A percentile compares a stretch with the other conserved stretches of the same genome.
These are phyloP conservation scores for Lydus trimaculatus DNA, from an alignment of 2,888 invertebrate species.

Conservation along the genomic window DNA sequence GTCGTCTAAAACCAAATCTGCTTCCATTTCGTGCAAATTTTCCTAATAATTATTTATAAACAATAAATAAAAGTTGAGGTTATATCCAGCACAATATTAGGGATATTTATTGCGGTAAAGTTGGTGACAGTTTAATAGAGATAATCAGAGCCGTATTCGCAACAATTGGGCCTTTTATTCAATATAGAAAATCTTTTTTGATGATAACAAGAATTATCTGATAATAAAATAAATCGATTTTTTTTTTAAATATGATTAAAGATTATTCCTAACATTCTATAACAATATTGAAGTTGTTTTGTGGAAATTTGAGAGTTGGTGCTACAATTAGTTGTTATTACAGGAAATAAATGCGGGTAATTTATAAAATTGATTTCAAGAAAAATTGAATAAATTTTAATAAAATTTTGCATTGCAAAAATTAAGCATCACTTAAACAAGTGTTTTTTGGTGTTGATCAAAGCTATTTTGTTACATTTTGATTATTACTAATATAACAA, in stretches of 20 bases:
- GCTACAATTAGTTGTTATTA: not conserved
- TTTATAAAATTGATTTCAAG: constrained; percentile 25
- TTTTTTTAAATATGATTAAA: too few species aligned
- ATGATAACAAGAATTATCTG: too few species aligned
- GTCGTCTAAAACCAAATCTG: constrained; percentile 49
- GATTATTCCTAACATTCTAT: too few species aligned
- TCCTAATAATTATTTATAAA: not conserved
- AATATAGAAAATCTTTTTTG: too few species aligned
- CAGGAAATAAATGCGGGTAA: not conserved
- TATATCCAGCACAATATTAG: not conserved
- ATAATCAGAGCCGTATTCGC: not conserved
- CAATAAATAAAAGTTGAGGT: not conserved
- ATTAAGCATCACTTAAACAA: constrained; percentile 32
- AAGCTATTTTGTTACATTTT: constrained; percentile 16
- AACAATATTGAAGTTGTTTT: too few species aligned
- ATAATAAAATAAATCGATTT: too few species aligned
- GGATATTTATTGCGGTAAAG: not conserved
- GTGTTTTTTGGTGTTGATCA: constrained; percentile 21
- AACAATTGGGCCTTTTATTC: too few species aligned
- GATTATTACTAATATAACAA: constrained; percentile 21
- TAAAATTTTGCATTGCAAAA: constrained; percentile 42
- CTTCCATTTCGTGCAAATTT: not conserved
- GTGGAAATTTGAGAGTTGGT: too few species aligned
- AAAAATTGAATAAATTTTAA: constrained; percentile 38
- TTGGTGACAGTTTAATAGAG: not conserved